Percentiles rank a stretch among this genome's conserved stretches.
Conservation (phyloP, 2,113 vertebrate genomes). For the Bubo bubo region DNA sequence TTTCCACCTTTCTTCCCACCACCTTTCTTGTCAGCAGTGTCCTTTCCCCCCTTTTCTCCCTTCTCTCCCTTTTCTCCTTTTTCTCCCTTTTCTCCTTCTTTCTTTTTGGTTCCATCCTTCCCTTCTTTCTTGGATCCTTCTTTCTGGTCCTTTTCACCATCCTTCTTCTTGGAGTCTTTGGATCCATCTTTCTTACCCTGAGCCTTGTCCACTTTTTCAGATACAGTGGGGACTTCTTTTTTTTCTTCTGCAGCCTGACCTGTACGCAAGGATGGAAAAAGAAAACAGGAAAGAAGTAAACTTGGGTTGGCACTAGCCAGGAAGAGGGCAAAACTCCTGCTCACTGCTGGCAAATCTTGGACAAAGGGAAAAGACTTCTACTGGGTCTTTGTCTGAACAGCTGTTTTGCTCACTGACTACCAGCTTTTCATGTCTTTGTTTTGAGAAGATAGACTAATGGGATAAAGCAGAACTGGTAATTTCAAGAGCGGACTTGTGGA, state of each 20-base stretch:
- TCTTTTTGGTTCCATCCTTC: conserved; percentile 4
- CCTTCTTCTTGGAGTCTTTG: conserved; percentile 22
- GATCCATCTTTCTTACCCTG: conserved; percentile 18
- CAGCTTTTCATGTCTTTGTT: background rate
- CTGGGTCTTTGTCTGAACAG: background rate
- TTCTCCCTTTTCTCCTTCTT: conserved; percentile 24
- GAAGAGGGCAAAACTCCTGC: background rate
- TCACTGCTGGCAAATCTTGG: background rate
- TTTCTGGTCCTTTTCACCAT: background rate
- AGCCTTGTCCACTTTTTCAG: conserved; percentile 33
- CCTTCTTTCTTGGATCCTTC: conserved; percentile 17
- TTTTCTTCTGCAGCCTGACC: background rate
- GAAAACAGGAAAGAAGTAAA: background rate
- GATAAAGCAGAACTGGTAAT: background rate
- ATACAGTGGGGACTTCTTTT: conserved; percentile 46
- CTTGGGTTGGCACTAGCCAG: too few relatives aligned
- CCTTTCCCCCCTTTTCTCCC: background rate
- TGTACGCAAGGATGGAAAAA: background rate
- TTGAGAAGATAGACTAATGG: background rate
- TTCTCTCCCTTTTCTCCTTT: background rate
- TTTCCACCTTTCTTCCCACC: conserved; percentile 8
- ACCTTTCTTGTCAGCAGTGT: background rate
- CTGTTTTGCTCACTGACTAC: background rate
- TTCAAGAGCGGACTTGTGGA: background rate
- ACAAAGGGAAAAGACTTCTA: background rate